A percentile compares a stretch with the other conserved stretches of the same genome.
Evolutionary conservation across 1,140 invertebrate genomes (phyloP).

Genomic region (Euschistus heros): DNA sequence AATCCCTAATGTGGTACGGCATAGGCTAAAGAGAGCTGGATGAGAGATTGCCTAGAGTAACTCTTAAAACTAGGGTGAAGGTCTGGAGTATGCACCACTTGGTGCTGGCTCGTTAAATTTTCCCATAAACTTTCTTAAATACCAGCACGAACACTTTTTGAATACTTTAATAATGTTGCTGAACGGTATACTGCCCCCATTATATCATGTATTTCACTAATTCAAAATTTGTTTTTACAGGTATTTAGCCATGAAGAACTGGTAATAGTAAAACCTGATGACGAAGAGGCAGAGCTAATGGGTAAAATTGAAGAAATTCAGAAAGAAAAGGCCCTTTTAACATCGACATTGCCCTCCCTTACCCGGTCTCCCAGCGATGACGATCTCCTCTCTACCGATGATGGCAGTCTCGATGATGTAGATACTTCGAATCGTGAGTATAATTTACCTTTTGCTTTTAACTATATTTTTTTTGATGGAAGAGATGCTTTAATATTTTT

Average conservation of each 20-base stretch:
- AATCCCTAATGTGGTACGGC: no score
- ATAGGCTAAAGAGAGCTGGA: no score
- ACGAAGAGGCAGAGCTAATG: constrained; percentile 56
- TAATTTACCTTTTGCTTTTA: background rate
- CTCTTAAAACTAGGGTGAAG: no score
- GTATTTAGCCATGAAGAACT: constrained; percentile 50
- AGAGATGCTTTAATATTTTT: background rate
- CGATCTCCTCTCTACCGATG: constrained; percentile 61
- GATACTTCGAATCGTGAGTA: constrained; percentile 29
- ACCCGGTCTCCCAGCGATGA: constrained; percentile 72
- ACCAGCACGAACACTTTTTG: no score
- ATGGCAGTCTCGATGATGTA: constrained; percentile 45
- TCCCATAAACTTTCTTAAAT: no score
- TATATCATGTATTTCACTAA: no score
- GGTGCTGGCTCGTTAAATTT: no score
- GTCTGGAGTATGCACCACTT: no score
- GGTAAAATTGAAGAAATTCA: constrained; percentile 61
- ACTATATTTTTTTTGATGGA: background rate
- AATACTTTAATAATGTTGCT: no score
- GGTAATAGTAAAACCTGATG: constrained; percentile 39
- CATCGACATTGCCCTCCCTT: constrained; percentile 64
- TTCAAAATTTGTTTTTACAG: constrained; percentile 18
- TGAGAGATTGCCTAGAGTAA: no score
- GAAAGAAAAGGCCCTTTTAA: constrained; percentile 72
- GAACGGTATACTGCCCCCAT: no score